Base-by-base conservation (phyloP, 2,797 vertebrate genomes). In the Hoplostethus atlanticus region DNA sequence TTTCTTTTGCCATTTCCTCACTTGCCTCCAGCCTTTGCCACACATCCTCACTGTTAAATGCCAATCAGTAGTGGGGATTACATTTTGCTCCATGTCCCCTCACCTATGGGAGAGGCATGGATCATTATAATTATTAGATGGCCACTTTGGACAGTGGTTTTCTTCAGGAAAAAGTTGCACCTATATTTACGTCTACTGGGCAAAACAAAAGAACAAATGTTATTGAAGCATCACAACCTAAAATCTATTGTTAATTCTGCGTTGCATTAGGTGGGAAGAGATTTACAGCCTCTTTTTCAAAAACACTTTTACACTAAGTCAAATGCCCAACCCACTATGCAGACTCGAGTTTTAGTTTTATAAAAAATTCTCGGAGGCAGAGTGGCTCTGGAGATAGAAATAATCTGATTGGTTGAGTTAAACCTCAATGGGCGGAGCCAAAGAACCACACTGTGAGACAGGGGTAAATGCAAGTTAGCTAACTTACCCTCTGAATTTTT, bases 31-130 rank as follows among this genome's bases (percentile, higher is more conserved):
- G 80, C 64, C 55, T 66, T 63, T 80, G 42, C 69, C 55, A 57
- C 31, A 62, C 48, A 65, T 56, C 58, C 51, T 76, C 64, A 38
- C 36, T 59, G 73, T 77, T 77, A 60, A 77, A 30, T 60, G 69
- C 40, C 69, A 73, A 76, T 73, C 65, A 56, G 73, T 75, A 59
- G 21, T 57, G 71, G 65, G 79, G 74, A 85, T 87, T 42, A 50
- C 51, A 72, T 86, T 81, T 68, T 30, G 25, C 64, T 81, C 68
- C 56, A 47, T 64, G 72, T 75, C 50, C 6, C 0, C 54, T 42
- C 80, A 79, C 28, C 48, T 64, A 16, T 53, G 13, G 57, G 56
- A 66, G 58, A 65, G 51, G 53, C 2, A 31, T 48, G 40, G 48
- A 68, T 71, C 76, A 36, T 76, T 73, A 36, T 76, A 71, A 82